Percentiles rank a stretch among this genome's conserved stretches.
Conservation (phyloP, 2,797 vertebrate species). For the Micrastur ruficollis region DNA sequence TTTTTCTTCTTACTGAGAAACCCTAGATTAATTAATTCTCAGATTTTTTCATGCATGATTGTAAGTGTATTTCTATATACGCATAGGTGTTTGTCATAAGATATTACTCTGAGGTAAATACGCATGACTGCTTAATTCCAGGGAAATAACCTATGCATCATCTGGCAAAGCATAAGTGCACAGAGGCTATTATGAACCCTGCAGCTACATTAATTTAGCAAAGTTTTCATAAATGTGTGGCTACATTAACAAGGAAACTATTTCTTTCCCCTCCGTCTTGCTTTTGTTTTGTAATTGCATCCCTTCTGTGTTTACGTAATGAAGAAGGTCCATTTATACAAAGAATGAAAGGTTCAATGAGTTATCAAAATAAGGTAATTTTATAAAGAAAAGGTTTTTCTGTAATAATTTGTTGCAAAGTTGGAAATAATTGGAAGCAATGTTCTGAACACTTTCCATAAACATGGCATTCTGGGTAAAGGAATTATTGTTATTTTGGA, state of each 20-base stretch:
- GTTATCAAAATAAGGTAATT: conserved; percentile 39
- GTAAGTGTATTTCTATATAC: not conserved
- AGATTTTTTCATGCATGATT: not conserved
- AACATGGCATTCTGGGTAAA: conserved; percentile 40
- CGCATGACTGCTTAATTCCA: conserved; percentile 23
- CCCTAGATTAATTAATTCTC: not conserved
- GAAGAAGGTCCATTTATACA: not conserved
- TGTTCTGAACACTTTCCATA: conserved; percentile 36
- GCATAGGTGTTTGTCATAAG: not conserved
- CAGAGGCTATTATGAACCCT: conserved; percentile 28
- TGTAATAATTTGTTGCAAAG: conserved; percentile 49
- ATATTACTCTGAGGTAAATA: conserved; percentile 31
- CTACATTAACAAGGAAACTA: not conserved
- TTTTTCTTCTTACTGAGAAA: not conserved
- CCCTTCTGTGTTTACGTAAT: not conserved
- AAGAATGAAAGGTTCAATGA: conserved; percentile 24
- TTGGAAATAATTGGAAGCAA: conserved; percentile 49
- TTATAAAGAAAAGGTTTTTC: conserved; percentile 53
- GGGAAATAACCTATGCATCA: conserved; percentile 36
- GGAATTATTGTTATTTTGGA: conserved; percentile 58
- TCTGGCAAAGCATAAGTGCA: not conserved
- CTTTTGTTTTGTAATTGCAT: conserved; percentile 22
- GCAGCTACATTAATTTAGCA: conserved; percentile 27
- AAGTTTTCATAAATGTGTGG: conserved; percentile 17
- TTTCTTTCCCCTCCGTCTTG: not conserved